Evolutionary conservation across 2,888 invertebrate genomes (phyloP).

Genomic region (Acleris cristana): DNA sequence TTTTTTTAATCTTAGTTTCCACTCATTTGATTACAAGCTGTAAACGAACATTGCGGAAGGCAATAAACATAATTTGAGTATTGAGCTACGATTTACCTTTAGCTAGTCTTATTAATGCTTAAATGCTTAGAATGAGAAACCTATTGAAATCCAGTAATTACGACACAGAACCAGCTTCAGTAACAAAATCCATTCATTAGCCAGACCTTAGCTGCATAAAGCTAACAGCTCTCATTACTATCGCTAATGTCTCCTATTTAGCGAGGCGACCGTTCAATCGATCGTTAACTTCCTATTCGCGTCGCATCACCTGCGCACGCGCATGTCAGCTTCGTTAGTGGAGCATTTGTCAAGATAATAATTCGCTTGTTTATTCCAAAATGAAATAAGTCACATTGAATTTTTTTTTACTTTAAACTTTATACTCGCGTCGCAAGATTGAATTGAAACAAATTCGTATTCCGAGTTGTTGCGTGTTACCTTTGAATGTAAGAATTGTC

Average conservation of each 20-base stretch:
- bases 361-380: not conserved
- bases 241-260: slow-evolving; percentile 56
- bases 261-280: slow-evolving; percentile 56
- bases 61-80: no score
- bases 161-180: slow-evolving; percentile 20
- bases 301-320: slow-evolving; percentile 59
- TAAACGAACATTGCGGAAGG: no score
- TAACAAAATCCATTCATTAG: slow-evolving; percentile 30
- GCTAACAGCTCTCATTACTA: slow-evolving; percentile 36
- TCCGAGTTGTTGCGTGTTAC: no score
- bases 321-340: slow-evolving; percentile 71
- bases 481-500: slow-evolving; percentile 49
- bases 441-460: no score
- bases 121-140: no score
- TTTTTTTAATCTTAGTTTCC: no score
- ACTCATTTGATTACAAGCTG: no score
- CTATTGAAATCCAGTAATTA: not conserved
- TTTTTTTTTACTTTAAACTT: no score
- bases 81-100: no score
- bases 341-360: slow-evolving; percentile 76
- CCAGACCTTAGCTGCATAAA: slow-evolving; percentile 31
- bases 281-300: slow-evolving; percentile 72
- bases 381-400: slow-evolving; percentile 45
- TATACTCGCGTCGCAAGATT: no score
- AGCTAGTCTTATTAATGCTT: no score